phyloP scores from a whole-genome alignment of 1,140 invertebrate genomes.

The Drosophila pandora region DNA sequence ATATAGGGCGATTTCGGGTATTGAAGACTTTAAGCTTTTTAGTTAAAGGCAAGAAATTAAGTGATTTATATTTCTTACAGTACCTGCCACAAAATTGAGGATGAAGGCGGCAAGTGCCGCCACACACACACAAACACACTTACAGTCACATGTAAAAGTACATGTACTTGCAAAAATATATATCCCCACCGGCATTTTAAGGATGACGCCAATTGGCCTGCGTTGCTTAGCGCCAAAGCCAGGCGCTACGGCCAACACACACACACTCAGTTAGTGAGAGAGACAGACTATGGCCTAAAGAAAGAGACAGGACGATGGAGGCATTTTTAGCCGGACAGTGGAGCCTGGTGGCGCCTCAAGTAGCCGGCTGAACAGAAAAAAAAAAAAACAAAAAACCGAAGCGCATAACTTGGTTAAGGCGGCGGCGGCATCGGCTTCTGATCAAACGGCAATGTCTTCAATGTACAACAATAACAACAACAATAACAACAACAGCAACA shows the following conservation, averaged over 20 bases:
- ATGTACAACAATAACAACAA: constrained; percentile 47
- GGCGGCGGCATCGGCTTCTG: constrained; percentile 68
- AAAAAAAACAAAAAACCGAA: constrained; percentile 33
- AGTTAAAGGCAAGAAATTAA: not conserved
- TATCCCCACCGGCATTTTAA: constrained; percentile 55
- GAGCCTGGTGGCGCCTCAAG: constrained; percentile 75
- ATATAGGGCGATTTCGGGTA: too few relatives aligned
- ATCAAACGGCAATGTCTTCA: constrained; percentile 68
- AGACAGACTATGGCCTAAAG: constrained; percentile 19
- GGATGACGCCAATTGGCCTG: constrained; percentile 79
- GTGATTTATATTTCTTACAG: constrained; percentile 5
- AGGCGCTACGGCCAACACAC: constrained; percentile 46
- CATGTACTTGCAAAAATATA: constrained; percentile 3
- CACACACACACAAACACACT: constrained; percentile 30
- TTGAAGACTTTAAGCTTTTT: too few relatives aligned
- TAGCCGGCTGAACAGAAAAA: constrained; percentile 58
- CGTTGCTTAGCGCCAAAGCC: constrained; percentile 65
- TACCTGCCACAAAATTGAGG: constrained; percentile 32
- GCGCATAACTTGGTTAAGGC: constrained; percentile 48
- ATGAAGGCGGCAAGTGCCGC: constrained; percentile 56
- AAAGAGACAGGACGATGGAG: constrained; percentile 14
- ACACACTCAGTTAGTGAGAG: constrained; percentile 22
- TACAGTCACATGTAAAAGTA: not conserved
- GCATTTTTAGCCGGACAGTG: constrained; percentile 46
- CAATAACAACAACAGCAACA: constrained; percentile 28